Percentiles rank a stretch among this genome's conserved stretches.
phyloP scores from a whole-genome alignment of 2,888 invertebrate species.

The Nephrocerus scutellatus region DNA sequence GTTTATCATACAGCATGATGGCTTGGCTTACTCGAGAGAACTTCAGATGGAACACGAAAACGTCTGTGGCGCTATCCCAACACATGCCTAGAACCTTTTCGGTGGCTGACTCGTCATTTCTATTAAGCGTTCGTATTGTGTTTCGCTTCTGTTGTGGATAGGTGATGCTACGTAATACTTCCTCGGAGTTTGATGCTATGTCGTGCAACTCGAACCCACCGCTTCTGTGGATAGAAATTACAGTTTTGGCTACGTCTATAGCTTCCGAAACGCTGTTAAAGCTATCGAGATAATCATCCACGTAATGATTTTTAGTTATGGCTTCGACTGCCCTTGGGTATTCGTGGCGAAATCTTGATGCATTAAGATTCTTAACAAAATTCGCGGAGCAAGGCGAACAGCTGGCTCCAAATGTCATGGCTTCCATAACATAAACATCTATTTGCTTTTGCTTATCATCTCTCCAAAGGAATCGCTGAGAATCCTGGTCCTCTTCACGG shows the following conservation, averaged over 20 bases:
- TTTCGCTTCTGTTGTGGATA: background rate
- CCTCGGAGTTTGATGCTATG: constrained; percentile 12
- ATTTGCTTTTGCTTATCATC: background rate
- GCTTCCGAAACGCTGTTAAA: constrained; percentile 8
- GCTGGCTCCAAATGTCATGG: constrained; percentile 25
- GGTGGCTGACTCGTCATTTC: background rate
- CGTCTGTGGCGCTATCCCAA: constrained; percentile 20
- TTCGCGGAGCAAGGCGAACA: constrained; percentile 21
- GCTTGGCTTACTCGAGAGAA: too few species aligned
- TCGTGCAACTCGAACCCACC: constrained; percentile 10
- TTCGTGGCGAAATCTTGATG: constrained; percentile 1
- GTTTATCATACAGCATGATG: constrained; percentile 6
- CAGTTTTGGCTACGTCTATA: constrained; percentile 2
- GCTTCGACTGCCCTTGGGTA: constrained; percentile 11
- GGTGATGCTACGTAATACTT: background rate
- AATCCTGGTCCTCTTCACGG: constrained; percentile 24
- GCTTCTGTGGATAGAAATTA: constrained; percentile 5
- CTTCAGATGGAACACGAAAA: constrained; percentile 16
- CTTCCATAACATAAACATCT: constrained; percentile 20
- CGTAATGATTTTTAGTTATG: constrained; percentile 15
- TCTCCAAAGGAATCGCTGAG: constrained; percentile 31
- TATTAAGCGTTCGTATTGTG: constrained; percentile 5
- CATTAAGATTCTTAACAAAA: constrained; percentile 19
- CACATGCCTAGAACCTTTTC: constrained; percentile 23
- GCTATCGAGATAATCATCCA: constrained; percentile 15